A percentile compares a stretch with the other conserved stretches of the same genome.
These are phyloP conservation scores for Esox lucius DNA, from an alignment of 2,797 vertebrate genomes.

Conservation along the genomic window DNA sequence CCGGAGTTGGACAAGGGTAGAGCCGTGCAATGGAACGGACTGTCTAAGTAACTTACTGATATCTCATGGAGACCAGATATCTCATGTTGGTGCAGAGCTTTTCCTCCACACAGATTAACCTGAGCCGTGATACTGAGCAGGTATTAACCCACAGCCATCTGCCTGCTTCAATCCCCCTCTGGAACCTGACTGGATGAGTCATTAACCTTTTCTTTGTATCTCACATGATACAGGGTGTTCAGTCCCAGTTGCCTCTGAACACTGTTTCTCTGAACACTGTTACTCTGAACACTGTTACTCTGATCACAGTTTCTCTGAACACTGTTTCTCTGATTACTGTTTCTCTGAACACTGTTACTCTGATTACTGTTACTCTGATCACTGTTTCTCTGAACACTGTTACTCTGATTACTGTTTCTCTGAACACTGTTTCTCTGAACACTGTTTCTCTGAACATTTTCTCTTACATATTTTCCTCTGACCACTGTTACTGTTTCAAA, in stretches of 20 bases:
- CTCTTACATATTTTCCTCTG: too few relatives aligned
- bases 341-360: too few relatives aligned
- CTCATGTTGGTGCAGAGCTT: constrained; percentile 58
- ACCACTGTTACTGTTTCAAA: too few relatives aligned
- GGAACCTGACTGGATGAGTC: constrained; percentile 19
- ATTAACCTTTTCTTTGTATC: constrained; percentile 6
- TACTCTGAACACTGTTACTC: too few relatives aligned
- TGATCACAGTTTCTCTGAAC: too few relatives aligned
- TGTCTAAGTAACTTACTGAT: constrained; percentile 39
- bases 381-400: too few relatives aligned
- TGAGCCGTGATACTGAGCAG: constrained; percentile 39
- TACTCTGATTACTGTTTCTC: too few relatives aligned
- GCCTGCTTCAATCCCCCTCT: constrained; percentile 33
- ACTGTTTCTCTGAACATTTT: too few relatives aligned
- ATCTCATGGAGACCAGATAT: constrained; percentile 6
- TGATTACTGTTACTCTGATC: too few relatives aligned
- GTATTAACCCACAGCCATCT: constrained; percentile 36
- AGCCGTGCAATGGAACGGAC: background rate
- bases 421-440: too few relatives aligned
- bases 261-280: background rate
- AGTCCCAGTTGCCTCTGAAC: background rate
- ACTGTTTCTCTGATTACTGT: too few relatives aligned
- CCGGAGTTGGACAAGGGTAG: background rate
- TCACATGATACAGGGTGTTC: background rate
- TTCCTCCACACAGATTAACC: constrained; percentile 49